Evolutionary conservation across 2,888 invertebrate species (phyloP).

Genomic region (Ornithoptera alexandrae): DNA sequence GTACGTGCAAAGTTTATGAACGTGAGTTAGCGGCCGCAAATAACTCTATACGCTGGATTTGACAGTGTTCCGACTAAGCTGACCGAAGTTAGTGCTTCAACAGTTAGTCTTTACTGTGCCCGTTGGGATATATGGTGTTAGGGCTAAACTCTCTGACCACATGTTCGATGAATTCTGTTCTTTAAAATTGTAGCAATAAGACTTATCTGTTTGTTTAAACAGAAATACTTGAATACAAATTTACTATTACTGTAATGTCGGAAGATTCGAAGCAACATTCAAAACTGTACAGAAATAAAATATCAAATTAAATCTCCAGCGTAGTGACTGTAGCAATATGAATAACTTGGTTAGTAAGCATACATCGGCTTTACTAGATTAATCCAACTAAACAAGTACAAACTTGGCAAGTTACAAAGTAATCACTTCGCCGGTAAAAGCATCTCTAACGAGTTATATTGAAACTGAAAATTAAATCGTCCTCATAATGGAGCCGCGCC

Average conservation of each 20-base stretch:
- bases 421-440: conserved; percentile 20
- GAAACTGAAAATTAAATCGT: conserved; percentile 20
- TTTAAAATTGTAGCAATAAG: neutral
- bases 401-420: neutral
- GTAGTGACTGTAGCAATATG: too few species aligned
- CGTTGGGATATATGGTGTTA: neutral
- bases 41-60: conserved; percentile 16
- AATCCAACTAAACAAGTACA: conserved; percentile 1
- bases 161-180: neutral
- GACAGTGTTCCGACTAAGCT: conserved; percentile 10
- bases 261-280: too few species aligned
- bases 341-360: too few species aligned
- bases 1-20: conserved; percentile 8
- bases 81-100: conserved; percentile 2
- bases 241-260: too few species aligned
- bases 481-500: conserved; percentile 16
- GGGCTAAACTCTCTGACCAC: too few species aligned
- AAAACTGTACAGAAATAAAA: too few species aligned
- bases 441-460: conserved; percentile 27
- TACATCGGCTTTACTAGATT: too few species aligned
- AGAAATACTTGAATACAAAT: too few species aligned
- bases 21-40: conserved; percentile 13
- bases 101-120: conserved; percentile 4
- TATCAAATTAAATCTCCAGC: too few species aligned
- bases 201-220: neutral